Conservation (phyloP, 2,888 invertebrate genomes). For the Meandrusa payeni region DNA sequence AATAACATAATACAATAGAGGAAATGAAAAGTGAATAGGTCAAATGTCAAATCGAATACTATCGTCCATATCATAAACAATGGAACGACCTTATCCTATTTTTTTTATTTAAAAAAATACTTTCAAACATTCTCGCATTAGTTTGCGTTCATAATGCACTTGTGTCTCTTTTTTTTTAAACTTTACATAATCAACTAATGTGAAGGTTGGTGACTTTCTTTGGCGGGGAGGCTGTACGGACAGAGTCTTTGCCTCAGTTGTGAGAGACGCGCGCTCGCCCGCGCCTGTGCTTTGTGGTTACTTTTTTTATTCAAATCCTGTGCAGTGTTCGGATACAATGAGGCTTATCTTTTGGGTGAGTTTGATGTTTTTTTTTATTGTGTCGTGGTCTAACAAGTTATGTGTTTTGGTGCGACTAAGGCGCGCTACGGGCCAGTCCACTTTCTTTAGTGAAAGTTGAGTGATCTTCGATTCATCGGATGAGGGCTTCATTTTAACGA, state of each 20-base stretch:
- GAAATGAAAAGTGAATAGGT: neutral
- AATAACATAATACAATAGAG: neutral
- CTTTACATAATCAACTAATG: constrained; percentile 72
- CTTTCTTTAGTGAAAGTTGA: constrained; percentile 66
- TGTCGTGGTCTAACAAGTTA: constrained; percentile 18
- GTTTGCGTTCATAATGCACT: constrained; percentile 56
- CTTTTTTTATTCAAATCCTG: constrained; percentile 45
- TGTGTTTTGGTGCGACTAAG: constrained; percentile 22
- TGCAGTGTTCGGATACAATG: constrained; percentile 74
- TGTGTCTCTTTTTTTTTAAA: constrained; percentile 48
- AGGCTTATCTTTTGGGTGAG: constrained; percentile 74
- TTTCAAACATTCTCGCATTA: constrained; percentile 26
- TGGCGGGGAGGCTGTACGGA: constrained; percentile 59
- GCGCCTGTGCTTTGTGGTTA: constrained; percentile 64
- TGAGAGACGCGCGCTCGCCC: constrained; percentile 59
- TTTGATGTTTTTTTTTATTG: constrained; percentile 33
- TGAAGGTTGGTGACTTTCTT: constrained; percentile 71
- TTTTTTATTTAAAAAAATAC: constrained; percentile 12
- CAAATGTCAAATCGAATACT: neutral
- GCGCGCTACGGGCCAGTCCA: constrained; percentile 37
- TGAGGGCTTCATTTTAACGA: constrained; percentile 50
- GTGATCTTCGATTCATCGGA: constrained; percentile 47
- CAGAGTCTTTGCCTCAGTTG: constrained; percentile 54
- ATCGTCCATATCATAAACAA: neutral
- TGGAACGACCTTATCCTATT: constrained; percentile 22